Percentiles rank a stretch among this genome's conserved stretches.
These are phyloP conservation scores for Dallia pectoralis DNA, from an alignment of 2,797 vertebrate species.

Conservation along the genomic window DNA sequence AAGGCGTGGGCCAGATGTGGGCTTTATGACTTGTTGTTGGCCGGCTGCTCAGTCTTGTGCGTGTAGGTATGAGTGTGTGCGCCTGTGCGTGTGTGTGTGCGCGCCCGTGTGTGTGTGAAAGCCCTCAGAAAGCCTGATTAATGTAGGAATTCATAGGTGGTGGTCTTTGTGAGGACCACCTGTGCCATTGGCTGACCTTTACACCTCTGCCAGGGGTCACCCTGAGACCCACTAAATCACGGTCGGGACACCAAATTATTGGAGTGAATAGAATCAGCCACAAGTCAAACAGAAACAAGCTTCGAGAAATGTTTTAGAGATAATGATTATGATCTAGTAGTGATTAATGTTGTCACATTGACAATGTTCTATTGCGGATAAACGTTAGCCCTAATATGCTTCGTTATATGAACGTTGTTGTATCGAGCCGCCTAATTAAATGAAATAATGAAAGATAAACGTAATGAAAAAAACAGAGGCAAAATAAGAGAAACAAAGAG, in stretches of 20 bases:
- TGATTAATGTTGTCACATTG: no score
- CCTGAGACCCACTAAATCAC: neutral
- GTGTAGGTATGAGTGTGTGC: conserved; percentile 3
- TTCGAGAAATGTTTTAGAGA: neutral
- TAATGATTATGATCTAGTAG: no score
- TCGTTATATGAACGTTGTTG: neutral
- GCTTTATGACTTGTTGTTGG: conserved; percentile 43
- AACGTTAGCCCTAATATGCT: no score
- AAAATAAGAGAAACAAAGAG: neutral
- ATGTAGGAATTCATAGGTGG: neutral
- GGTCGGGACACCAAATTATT: neutral
- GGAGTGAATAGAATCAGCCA: neutral
- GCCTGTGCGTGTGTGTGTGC: neutral
- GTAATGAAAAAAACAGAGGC: conserved; percentile 8
- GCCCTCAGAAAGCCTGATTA: conserved; percentile 3
- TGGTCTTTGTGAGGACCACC: neutral
- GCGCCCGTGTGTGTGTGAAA: neutral
- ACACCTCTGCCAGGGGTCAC: neutral
- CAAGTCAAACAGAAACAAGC: neutral
- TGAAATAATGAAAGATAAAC: neutral
- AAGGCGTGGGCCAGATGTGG: conserved; percentile 46
- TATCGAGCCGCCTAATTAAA: neutral
- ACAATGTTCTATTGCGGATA: no score
- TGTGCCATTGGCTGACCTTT: neutral
- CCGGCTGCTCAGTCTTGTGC: neutral